phyloP scores from a whole-genome alignment of 2,113 vertebrate species.

The Aldabrachelys gigantea region DNA sequence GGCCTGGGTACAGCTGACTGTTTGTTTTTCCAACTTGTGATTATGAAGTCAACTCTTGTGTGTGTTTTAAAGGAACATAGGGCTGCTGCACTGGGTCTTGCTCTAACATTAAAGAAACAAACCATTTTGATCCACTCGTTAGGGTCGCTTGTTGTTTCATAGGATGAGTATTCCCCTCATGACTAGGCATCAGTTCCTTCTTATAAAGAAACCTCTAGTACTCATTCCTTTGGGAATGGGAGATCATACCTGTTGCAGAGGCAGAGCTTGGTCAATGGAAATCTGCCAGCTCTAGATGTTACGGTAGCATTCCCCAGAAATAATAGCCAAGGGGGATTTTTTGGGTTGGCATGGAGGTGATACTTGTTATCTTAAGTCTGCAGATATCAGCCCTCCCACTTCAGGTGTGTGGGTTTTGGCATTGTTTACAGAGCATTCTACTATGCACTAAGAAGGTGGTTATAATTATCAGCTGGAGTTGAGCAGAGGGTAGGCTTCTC shows the following conservation, averaged over 20 bases:
- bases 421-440: not conserved
- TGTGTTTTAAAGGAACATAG: fast-evolving
- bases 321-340: not conserved
- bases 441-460: no score
- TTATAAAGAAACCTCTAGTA: not conserved
- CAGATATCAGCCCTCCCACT: no score
- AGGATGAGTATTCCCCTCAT: not conserved
- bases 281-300: not conserved
- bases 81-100: not conserved
- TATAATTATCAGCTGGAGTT: not conserved
- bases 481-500: not conserved
- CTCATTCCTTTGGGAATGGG: not conserved
- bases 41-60: not conserved
- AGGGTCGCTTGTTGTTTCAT: not conserved
- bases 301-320: not conserved
- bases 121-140: not conserved
- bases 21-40: not conserved
- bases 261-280: not conserved
- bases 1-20: not conserved
- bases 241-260: not conserved
- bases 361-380: not conserved
- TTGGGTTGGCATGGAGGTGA: not conserved
- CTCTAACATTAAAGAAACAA: not conserved
- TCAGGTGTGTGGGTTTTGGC: no score
- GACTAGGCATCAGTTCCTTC: not conserved